phyloP scores from a whole-genome alignment of 1,140 invertebrate genomes.

The Eumaeus atala region DNA sequence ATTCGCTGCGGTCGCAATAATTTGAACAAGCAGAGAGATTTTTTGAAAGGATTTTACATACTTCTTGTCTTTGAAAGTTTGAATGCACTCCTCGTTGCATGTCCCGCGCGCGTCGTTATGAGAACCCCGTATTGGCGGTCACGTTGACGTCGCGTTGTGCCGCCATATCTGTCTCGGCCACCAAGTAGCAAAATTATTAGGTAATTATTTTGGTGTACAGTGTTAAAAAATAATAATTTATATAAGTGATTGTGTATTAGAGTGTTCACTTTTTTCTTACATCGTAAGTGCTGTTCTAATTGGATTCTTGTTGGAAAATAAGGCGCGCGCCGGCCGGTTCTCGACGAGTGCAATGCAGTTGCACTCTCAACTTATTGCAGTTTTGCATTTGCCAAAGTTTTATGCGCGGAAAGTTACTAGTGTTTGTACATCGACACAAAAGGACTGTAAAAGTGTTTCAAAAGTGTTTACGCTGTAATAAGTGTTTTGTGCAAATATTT shows the following conservation, averaged over 20 bases:
- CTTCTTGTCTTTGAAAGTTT: constrained; percentile 68
- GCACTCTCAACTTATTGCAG: constrained; percentile 74
- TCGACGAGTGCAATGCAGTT: constrained; percentile 73
- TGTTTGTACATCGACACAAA: constrained; percentile 51
- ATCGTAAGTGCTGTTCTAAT: constrained; percentile 55
- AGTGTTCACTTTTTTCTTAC: constrained; percentile 49
- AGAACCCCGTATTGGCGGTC: constrained; percentile 83
- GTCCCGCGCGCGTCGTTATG: constrained; percentile 84
- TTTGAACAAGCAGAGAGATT: constrained; percentile 57
- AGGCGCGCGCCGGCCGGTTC: constrained; percentile 73
- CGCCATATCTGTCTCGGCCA: constrained; percentile 78
- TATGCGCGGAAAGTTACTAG: constrained; percentile 70
- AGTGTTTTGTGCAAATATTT: constrained; percentile 63
- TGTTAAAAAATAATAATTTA: constrained; percentile 46
- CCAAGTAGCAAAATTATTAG: constrained; percentile 79
- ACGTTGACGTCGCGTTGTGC: constrained; percentile 82
- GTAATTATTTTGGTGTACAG: constrained; percentile 72
- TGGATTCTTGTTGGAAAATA: constrained; percentile 67
- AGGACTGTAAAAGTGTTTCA: constrained; percentile 58
- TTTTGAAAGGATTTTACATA: constrained; percentile 52
- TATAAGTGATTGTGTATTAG: constrained; percentile 57
- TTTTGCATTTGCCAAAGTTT: constrained; percentile 70
- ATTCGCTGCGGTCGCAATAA: constrained; percentile 58
- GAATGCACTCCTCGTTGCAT: constrained; percentile 76
- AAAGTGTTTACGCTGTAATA: constrained; percentile 57